Evolutionary conservation across 2,113 vertebrate species (phyloP), one percentile per base, ranked within the genome.

Genomic region (Speoplatyrhinus poulsoni): DNA sequence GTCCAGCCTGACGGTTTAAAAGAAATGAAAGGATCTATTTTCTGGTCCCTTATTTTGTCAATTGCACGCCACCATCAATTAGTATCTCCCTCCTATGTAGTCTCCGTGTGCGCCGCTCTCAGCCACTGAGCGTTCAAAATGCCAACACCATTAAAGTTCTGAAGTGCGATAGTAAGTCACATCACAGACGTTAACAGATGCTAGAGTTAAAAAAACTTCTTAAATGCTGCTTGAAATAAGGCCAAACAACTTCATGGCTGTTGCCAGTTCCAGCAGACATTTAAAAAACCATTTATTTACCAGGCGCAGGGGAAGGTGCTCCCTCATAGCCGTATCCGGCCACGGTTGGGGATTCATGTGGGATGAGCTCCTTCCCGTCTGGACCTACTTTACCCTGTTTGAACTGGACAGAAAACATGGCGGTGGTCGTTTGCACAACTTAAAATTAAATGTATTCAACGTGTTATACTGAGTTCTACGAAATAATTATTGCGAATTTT

Each of bases 341-440:
- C 32, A 98, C 95, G 79, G 95, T 93, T 4, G 98, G 96, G 54
- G 96, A 96, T 12, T 98, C 97, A 46, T 98, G 96, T 6, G 97
- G 95, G 62, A 98, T 96, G 15, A 99, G 92, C 50, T 99, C 98
- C 84, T 99, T 99, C 49, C 98, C 98, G 13, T 99, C 97, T 0
- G 97, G 97, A 9, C 98, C 98, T 0, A 99, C 97, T 87, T 99
- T 99, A 58, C 98, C 98, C 81, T 96, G 96, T 87, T 98, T 99
- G 85, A 98, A 98, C 98, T 99, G 65, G 54, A 73, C 12, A 79
- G 9, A 12, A 62, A 73, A 62, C 6, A 52, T 1, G 0, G 66
- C 4, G 62, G 15, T 16, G 16, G 10, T 61, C 4, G 15, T 46
- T 36, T 13, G 15, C 32, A 46, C 12, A 36, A 32, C 11, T 60